Conservation (phyloP, 2,888 invertebrate species). For the Tinea semifulvella region DNA sequence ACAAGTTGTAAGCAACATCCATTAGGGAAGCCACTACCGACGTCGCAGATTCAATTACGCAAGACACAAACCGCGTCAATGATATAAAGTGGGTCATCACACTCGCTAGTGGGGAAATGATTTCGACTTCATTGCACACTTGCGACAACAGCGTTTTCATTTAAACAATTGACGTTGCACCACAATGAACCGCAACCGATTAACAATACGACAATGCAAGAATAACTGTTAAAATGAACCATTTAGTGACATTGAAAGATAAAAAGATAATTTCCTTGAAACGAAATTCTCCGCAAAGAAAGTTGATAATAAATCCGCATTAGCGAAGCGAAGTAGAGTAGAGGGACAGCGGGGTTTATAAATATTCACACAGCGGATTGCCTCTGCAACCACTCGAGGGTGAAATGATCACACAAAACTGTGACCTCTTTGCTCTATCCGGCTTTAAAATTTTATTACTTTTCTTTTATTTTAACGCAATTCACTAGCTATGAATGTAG, state of each 20-base stretch:
- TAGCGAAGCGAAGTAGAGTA: slow-evolving; percentile 19
- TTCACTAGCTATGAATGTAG: too few species aligned
- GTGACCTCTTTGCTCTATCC: slow-evolving; percentile 5
- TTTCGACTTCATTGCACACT: slow-evolving; percentile 14
- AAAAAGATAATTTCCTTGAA: slow-evolving; percentile 2
- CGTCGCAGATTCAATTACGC: slow-evolving; percentile 5
- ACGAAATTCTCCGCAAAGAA: background rate
- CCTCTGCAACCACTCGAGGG: slow-evolving; percentile 28
- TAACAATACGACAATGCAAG: slow-evolving; percentile 3
- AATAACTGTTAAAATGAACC: background rate
- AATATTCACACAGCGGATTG: slow-evolving; percentile 39
- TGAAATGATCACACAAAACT: slow-evolving; percentile 28
- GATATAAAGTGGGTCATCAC: slow-evolving; percentile 11
- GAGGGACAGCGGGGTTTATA: slow-evolving; percentile 31
- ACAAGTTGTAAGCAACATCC: background rate
- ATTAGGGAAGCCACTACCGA: background rate
- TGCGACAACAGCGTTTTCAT: slow-evolving; percentile 18
- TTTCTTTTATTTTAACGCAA: too few species aligned
- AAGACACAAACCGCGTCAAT: slow-evolving; percentile 6
- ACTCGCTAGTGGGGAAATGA: slow-evolving; percentile 8
- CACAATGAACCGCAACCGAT: background rate
- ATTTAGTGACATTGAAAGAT: background rate
- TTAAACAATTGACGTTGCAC: slow-evolving; percentile 17
- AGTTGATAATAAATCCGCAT: slow-evolving; percentile 36
- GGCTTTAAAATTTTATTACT: too few species aligned